These are phyloP conservation scores for Leptinotarsa juncta DNA, from an alignment of 2,888 invertebrate genomes.

Conservation along the genomic window DNA sequence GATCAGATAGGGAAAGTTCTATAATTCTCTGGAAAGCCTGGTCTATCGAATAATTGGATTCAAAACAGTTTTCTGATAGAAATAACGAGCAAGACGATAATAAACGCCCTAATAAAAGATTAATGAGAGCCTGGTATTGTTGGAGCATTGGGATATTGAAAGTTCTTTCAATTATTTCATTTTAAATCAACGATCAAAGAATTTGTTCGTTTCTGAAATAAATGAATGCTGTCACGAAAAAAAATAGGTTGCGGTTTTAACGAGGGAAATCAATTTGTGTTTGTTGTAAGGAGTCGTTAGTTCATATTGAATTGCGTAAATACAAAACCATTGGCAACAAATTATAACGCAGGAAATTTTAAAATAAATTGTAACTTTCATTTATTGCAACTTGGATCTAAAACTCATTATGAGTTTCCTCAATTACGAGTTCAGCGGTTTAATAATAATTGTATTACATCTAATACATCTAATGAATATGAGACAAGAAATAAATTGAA, in stretches of 20 bases:
- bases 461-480: background rate
- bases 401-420: constrained; percentile 6
- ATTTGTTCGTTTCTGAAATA: background rate
- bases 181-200: background rate
- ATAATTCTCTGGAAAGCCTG: too few species aligned
- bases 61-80: too few species aligned
- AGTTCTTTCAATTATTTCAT: background rate
- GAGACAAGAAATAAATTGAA: background rate
- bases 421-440: background rate
- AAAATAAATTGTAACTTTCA: constrained; percentile 18
- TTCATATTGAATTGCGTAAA: constrained; percentile 14
- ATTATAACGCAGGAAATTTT: constrained; percentile 7
- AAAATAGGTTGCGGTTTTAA: constrained; percentile 9
- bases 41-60: too few species aligned
- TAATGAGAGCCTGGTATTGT: too few species aligned
- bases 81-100: too few species aligned
- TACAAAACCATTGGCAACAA: background rate
- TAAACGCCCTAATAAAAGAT: too few species aligned
- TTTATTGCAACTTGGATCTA: background rate
- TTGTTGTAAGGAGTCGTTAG: constrained; percentile 5
- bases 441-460: background rate
- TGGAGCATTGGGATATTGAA: background rate
- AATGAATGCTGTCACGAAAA: background rate
- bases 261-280: constrained; percentile 11
- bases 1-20: too few species aligned